Evolutionary conservation across 2,113 vertebrate genomes (phyloP).

Genomic region (Amphilophus citrinellus): DNA sequence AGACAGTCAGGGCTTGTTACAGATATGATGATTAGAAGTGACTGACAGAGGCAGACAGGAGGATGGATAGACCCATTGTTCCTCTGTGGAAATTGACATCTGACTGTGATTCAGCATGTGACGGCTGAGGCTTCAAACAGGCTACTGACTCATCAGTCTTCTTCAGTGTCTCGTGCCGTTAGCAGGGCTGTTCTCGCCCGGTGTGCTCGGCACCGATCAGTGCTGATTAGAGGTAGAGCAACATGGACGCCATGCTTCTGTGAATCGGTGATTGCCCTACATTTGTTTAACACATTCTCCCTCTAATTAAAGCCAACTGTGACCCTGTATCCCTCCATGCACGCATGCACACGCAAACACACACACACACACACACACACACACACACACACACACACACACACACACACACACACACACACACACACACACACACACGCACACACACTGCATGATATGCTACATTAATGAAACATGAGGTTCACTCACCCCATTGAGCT

Average conservation of each 20-base stretch:
- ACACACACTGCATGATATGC: conserved; percentile 11
- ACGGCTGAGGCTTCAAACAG: conserved; percentile 45
- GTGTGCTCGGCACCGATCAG: conserved; percentile 36
- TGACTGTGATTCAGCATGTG: conserved; percentile 37
- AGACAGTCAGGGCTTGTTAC: conserved; percentile 44
- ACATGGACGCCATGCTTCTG: conserved; percentile 14
- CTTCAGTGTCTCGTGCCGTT: conserved; percentile 2
- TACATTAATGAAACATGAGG: conserved; percentile 66
- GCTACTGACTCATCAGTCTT: conserved; percentile 51
- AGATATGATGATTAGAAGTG: conserved; percentile 43
- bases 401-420: neutral
- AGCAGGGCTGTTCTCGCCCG: neutral
- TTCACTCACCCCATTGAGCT: neutral
- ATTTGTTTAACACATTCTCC: conserved; percentile 58
- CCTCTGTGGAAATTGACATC: conserved; percentile 13
- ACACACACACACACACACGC: conserved; percentile 8
- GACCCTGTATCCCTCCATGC: conserved; percentile 9
- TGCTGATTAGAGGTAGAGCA: conserved; percentile 44
- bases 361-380: neutral
- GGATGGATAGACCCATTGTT: neutral
- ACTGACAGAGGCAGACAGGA: conserved; percentile 22
- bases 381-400: neutral
- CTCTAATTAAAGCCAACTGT: conserved; percentile 57
- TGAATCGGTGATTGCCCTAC: conserved; percentile 53
- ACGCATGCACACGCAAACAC: neutral